Percentiles rank a stretch among this genome's conserved stretches.
Conservation (phyloP, 2,888 invertebrate species). For the Pandemis heparana region DNA sequence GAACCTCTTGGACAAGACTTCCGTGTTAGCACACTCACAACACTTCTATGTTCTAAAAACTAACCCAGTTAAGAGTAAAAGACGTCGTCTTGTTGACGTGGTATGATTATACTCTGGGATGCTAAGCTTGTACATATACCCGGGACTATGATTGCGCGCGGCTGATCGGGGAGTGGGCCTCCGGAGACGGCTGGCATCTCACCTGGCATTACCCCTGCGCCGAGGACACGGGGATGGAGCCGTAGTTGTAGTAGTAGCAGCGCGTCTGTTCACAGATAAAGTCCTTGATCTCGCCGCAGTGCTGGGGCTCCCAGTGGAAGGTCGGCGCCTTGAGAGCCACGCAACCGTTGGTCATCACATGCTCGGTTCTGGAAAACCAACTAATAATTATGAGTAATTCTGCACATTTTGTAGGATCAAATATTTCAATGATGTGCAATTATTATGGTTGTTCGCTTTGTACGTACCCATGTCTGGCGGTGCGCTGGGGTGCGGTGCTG, state of each 20-base stretch:
- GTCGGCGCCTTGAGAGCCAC: constrained; percentile 91
- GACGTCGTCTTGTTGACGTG: constrained; percentile 65
- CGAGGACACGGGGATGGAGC: constrained; percentile 95
- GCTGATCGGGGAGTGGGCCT: constrained; percentile 81
- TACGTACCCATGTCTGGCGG: constrained; percentile 90
- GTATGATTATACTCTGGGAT: constrained; percentile 27
- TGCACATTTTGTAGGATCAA: neutral
- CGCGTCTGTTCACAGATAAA: constrained; percentile 96
- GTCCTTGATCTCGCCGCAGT: constrained; percentile 93
- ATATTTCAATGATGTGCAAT: neutral
- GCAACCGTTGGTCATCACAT: constrained; percentile 88
- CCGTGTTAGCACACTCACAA: constrained; percentile 71
- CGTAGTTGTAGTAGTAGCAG: constrained; percentile 96
- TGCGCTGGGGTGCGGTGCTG: constrained; percentile 92
- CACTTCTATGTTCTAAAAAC: constrained; percentile 44
- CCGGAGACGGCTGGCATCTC: constrained; percentile 87
- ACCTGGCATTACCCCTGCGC: constrained; percentile 96
- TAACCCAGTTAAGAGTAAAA: constrained; percentile 42
- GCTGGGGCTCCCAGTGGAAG: constrained; percentile 93
- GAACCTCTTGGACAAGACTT: constrained; percentile 56
- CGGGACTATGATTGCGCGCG: constrained; percentile 63
- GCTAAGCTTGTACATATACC: constrained; percentile 36
- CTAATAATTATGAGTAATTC: constrained; percentile 66
- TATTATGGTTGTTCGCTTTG: neutral
- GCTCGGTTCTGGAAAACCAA: constrained; percentile 85